Base-by-base conservation (phyloP, 92 coral and sea anemone species). In the Porites divaricata region DNA sequence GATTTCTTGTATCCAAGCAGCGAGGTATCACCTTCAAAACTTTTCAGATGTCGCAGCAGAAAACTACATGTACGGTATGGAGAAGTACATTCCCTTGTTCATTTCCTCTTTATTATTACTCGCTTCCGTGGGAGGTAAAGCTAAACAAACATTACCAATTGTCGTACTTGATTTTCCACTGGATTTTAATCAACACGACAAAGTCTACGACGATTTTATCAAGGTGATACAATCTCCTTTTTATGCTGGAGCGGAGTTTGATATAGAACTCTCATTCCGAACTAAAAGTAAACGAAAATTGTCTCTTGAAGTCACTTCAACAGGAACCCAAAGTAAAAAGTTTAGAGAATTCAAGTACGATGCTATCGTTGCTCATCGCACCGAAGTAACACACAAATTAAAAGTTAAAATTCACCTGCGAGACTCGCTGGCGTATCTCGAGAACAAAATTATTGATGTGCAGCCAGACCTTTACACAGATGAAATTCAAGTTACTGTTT, bases 381-480 rank as follows among this genome's bases (percentile, higher is more conserved):
- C 95, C n/a, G 92, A 80, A 26, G 89, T 77, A 21, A 89, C 88
- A 35, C 84, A 79, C 77, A 85, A 77, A 17, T 70, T 88, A 54
- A 74, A 63, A 1, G 59, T 96, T 19, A 68, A 70, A 53, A 93
- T 96, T 19, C 58, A 50, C 63, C 83, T 96, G 49, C 95, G 96
- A 2, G 99, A 94, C 88, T 83, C 92, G 61, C 65, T 96, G 19
- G 89, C 88, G 24, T 94, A 80, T 79, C 78, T 76, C 21, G 98
- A 96, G 69, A 93, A 96, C 92, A 90, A 65, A 72, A 93, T 96
- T 6, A 49, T 92, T 8, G 83, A 91, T 64, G 72, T 96, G 22
- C 72, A 74, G 61, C 83, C 98, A 11, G 99, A 96, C 81, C 82
- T 96, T 67, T 97, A 94, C 89, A 74, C 86, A 10, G 92, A 90